Base-by-base conservation (phyloP, 1,140 invertebrate genomes). In the Drosophila pallidifrons region DNA sequence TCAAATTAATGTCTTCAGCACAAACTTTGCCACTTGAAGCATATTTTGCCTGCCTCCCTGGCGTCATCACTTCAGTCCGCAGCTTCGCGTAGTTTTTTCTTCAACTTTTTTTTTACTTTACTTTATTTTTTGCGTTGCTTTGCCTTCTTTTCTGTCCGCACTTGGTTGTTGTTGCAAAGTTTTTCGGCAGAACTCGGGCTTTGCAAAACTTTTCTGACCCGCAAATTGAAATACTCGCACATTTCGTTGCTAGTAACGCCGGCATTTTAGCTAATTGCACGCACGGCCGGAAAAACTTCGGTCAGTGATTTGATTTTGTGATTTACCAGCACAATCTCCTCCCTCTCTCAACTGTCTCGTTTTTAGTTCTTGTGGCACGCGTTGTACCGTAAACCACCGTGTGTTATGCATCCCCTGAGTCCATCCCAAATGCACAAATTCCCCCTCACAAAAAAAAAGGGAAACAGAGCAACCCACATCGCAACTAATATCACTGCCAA, bases 1-100 rank as follows among this genome's bases (percentile, higher is more conserved):
- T 88, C 83, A 89, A 88, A 88, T 88, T 88, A 88, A 88, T 88
- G 83, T 89, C 85, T 88, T 89, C 77, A 89, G 82, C 83, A 75
- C 79, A 85, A 88, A 88, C 77, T 88, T 88, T 89, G 83, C 70
- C 80, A 88, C 83, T 88, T 81, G 77, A 82, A 89, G 77, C 83
- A 79, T 75, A 78, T 75, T 79, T 81, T 63, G 51, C 67, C 58
- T 47, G 68, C 20, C 49, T 28, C 11, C 49, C 46, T 47, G 10
- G 57, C 54, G 25, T 49, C 15, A n/a, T 10, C 20, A 30, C 30
- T 11, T 41, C 38, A n/a, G 41, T 25, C 13, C 41, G 41, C 47
- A 35, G 35, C 38, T 55, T 47, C 65, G 32, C 47, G 16, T 32
- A 35, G 11, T 35, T 35, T 32, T 25, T 25, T 16, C 35, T 49